These are phyloP conservation scores for Drosophila parabipectinata DNA, from an alignment of 1,140 invertebrate species.

Conservation along the genomic window DNA sequence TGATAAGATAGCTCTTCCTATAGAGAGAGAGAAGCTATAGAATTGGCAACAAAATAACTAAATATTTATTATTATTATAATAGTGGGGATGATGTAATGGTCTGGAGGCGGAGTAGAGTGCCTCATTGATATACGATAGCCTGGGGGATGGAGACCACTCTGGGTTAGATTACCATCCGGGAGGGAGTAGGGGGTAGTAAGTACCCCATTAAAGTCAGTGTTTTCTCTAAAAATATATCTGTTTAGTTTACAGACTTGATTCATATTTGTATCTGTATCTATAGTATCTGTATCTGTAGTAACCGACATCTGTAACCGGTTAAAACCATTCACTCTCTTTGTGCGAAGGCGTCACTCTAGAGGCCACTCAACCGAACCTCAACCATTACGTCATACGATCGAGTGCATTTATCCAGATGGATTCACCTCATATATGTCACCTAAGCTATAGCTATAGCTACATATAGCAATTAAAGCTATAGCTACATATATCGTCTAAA, in stretches of 20 bases:
- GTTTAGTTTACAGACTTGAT: too few relatives aligned
- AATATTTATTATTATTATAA: too few relatives aligned
- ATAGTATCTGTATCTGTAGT: slow-evolving; percentile 17
- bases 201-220: background rate
- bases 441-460: background rate
- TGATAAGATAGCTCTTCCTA: too few relatives aligned
- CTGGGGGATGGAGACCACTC: slow-evolving; percentile 2
- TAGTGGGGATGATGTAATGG: slow-evolving; percentile 57
- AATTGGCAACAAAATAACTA: too few relatives aligned
- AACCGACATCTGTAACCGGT: slow-evolving; percentile 29
- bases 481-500: background rate
- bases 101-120: background rate
- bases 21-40: too few relatives aligned
- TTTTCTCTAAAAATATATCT: background rate
- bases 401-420: slow-evolving; percentile 44
- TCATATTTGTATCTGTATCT: too few relatives aligned
- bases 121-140: slow-evolving; percentile 56
- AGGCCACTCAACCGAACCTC: slow-evolving; percentile 40
- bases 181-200: too few relatives aligned
- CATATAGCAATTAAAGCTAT: too few relatives aligned
- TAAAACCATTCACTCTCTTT: slow-evolving; percentile 30
- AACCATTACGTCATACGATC: slow-evolving; percentile 38
- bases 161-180: too few relatives aligned
- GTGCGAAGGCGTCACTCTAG: slow-evolving; percentile 35
- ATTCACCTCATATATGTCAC: slow-evolving; percentile 18